Conservation (phyloP, 2,113 vertebrate genomes). For the Manacus vitellinus region DNA sequence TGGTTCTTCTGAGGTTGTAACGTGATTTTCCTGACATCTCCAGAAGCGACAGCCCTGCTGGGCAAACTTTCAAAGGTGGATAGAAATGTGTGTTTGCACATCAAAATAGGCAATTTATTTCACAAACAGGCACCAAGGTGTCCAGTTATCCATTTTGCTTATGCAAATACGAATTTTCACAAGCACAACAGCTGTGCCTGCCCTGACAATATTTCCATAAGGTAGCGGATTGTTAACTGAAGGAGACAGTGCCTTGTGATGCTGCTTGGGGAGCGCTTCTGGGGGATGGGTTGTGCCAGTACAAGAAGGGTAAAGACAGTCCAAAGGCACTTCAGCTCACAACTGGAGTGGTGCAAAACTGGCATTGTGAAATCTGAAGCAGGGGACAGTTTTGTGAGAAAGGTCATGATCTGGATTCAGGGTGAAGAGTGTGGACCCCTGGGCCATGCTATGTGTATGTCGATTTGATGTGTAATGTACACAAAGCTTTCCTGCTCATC, state of each 20-base stretch:
- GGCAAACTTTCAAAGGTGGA: background rate
- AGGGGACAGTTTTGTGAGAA: background rate
- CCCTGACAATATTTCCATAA: background rate
- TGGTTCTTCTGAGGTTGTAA: background rate
- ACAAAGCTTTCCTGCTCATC: background rate
- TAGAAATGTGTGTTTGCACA: constrained; percentile 26
- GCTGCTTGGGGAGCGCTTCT: background rate
- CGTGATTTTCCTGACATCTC: background rate
- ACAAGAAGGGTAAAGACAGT: background rate
- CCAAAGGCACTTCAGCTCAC: rapidly evolving
- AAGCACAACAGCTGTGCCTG: constrained; percentile 16
- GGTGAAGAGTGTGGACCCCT: background rate
- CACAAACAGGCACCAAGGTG: background rate
- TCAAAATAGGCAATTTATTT: constrained; percentile 28
- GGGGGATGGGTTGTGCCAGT: background rate
- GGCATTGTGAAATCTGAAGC: background rate
- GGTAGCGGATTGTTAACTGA: background rate
- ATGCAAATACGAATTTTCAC: constrained; percentile 23
- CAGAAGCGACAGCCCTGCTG: background rate
- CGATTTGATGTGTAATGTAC: rapidly evolving
- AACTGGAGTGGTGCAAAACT: background rate
- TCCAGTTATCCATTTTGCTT: constrained; percentile 24
- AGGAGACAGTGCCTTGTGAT: background rate
- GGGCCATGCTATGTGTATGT: rapidly evolving
- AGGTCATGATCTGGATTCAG: background rate